Base-by-base conservation (phyloP, 2,797 vertebrate genomes). In the Bradypodion ventrale region DNA sequence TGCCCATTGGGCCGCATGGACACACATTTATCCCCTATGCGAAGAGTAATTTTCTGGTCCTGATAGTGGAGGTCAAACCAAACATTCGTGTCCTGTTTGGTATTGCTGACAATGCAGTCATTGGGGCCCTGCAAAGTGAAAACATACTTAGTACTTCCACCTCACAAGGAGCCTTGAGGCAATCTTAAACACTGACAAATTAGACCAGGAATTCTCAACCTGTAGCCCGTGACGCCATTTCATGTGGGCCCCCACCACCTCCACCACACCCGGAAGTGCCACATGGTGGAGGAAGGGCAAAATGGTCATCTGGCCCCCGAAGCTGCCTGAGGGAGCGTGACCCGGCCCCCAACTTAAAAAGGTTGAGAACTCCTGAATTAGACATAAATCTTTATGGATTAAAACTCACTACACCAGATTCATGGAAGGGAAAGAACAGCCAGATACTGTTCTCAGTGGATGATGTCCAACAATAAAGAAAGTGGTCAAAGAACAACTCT, bases 41-140 rank as follows among this genome's bases (percentile, higher is more conserved):
- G 72, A n/a, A 90, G 83, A 15, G 7, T 10, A 65, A 87, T 87
- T 27, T 72, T 87, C 56, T 86, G 83, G 13, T 84, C 89, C 37
- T 84, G 80, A 72, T 90, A 90, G 13, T 83, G 76, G 66, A 90
- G 80, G 19, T 87, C 83, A 83, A 90, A 90, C 87, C 87, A 90
- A 35, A 76, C 82, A 15, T 83, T 73, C n/a, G 62, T 85, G 46
- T 86, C 72, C 15, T 73, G 81, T 37, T 80, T 76, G 40, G 29
- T 81, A 78, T 25, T 75, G 84, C 84, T 80, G 66, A 84, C 35
- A 40, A 89, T 78, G 16, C 70, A 66, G 19, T 89, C 84, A 8
- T 74, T 83, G 2, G 73, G 85, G 35, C 81, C 82, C 0, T 0
- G n/a, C 25, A 2, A 35, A 72, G 27, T 32, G 35, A n/a, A 44